These are phyloP conservation scores for Drosophila melanogaster DNA, from an alignment of 1,140 invertebrate species.

Conservation along the genomic window DNA sequence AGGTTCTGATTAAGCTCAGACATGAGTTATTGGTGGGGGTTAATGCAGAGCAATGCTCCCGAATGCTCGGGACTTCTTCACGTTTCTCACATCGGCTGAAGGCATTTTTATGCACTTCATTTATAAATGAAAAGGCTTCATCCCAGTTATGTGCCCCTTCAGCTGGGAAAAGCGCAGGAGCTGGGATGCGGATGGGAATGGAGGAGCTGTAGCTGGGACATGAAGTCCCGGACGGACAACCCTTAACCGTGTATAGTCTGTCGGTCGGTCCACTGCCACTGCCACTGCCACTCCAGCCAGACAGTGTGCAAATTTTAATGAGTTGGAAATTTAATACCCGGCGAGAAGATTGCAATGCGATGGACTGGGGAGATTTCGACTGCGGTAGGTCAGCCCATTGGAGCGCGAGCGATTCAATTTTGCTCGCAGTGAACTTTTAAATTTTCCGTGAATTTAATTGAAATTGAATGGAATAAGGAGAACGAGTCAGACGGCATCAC, in stretches of 20 bases:
- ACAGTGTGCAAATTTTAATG: slow-evolving; percentile 80
- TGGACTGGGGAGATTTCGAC: slow-evolving; percentile 7
- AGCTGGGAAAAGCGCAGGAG: slow-evolving; percentile 48
- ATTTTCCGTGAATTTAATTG: slow-evolving; percentile 72
- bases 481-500: slow-evolving; percentile 34
- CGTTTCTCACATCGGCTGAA: slow-evolving; percentile 47
- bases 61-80: slow-evolving; percentile 33
- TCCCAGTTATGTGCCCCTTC: slow-evolving; percentile 2
- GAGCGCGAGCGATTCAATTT: slow-evolving; percentile 73
- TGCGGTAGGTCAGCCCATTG: slow-evolving; percentile 70
- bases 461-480: slow-evolving; percentile 47
- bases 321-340: slow-evolving; percentile 80
- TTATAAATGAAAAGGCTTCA: slow-evolving; percentile 67
- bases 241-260: slow-evolving; percentile 20
- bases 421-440: slow-evolving; percentile 50
- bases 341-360: slow-evolving; percentile 50
- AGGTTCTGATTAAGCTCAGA: slow-evolving; percentile 54
- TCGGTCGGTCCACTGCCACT: slow-evolving; percentile 11
- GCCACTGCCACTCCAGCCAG: slow-evolving; percentile 49
- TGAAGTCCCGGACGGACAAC: slow-evolving; percentile 9
- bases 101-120: slow-evolving; percentile 61
- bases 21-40: slow-evolving; percentile 26
- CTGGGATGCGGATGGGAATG: no score
- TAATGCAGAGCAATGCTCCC: slow-evolving; percentile 9
- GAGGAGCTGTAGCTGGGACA: not conserved